phyloP scores from a whole-genome alignment of 2,113 vertebrate genomes.

The Glaucomys volans region DNA sequence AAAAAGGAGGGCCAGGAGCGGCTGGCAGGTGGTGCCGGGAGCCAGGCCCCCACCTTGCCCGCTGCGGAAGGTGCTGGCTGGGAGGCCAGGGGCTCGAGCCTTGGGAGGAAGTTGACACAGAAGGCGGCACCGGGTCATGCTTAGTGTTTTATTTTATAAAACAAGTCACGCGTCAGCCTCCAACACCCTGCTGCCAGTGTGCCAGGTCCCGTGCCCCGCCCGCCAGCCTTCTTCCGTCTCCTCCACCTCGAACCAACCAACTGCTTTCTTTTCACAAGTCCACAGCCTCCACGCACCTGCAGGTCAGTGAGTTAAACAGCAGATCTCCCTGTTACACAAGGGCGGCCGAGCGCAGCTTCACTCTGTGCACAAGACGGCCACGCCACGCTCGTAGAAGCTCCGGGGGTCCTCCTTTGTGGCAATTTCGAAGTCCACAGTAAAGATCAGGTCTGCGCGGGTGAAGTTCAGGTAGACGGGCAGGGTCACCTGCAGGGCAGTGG shows the following conservation, averaged over 20 bases:
- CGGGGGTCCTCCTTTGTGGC: slow-evolving; percentile 97
- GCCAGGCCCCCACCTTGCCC: too few species aligned
- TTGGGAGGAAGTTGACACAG: not conserved
- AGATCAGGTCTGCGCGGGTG: slow-evolving; percentile 97
- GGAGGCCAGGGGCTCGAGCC: too few species aligned
- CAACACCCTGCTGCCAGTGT: rapidly evolving
- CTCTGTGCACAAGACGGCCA: slow-evolving; percentile 97
- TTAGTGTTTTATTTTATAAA: slow-evolving; percentile 81
- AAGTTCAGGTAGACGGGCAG: slow-evolving; percentile 99
- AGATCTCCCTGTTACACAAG: not conserved
- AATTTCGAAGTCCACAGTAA: slow-evolving; percentile 98
- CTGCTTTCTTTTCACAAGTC: not conserved
- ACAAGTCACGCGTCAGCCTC: not conserved
- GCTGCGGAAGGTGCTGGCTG: too few species aligned
- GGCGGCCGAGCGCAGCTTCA: slow-evolving; percentile 73
- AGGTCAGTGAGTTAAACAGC: not conserved
- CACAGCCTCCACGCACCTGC: not conserved
- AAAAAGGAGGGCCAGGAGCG: too few species aligned
- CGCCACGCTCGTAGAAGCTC: slow-evolving; percentile 98
- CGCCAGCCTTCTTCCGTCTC: rapidly evolving
- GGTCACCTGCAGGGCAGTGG: slow-evolving; percentile 90
- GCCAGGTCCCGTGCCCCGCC: not conserved
- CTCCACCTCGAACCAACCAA: not conserved
- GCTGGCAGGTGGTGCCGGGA: not conserved
- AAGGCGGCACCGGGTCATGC: not conserved